Evolutionary conservation across 64 coral and sea anemone genomes (phyloP).

Genomic region (Montipora capricornis): DNA sequence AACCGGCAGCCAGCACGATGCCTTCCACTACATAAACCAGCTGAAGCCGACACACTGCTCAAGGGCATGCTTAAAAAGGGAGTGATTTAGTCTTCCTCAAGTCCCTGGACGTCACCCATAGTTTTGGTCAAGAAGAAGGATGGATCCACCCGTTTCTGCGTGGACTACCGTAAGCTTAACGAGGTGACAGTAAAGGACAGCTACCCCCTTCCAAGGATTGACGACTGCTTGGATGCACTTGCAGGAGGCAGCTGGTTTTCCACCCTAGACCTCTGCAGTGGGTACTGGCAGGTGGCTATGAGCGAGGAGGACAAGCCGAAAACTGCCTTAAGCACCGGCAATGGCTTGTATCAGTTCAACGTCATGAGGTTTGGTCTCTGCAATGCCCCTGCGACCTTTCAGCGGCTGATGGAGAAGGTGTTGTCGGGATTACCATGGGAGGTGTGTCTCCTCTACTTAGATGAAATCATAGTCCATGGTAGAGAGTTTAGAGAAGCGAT

Average conservation of each 20-base stretch:
- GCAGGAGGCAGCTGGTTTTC: conserved; percentile 31
- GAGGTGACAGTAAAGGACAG: conserved; percentile 33
- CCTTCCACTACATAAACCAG: neutral
- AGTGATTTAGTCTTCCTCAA: conserved; percentile 26
- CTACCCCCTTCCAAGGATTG: neutral
- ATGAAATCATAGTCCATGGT: conserved; percentile 58
- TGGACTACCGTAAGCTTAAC: conserved; percentile 44
- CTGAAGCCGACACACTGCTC: neutral
- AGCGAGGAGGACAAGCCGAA: conserved; percentile 15
- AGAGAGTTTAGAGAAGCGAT: conserved; percentile 31
- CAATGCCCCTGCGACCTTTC: conserved; percentile 9
- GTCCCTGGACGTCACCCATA: conserved; percentile 37
- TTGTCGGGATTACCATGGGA: conserved; percentile 33
- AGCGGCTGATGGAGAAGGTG: conserved; percentile 65
- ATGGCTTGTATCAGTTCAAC: conserved; percentile 49
- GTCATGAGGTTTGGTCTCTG: conserved; percentile 59
- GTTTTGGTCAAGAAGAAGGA: conserved; percentile 46
- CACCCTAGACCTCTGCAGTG: conserved; percentile 17
- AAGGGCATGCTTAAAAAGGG: conserved; percentile 6
- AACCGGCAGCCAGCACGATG: neutral
- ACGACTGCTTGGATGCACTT: conserved; percentile 8
- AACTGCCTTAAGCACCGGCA: conserved; percentile 38
- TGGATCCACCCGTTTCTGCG: conserved; percentile 19
- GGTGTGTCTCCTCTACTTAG: conserved; percentile 40
- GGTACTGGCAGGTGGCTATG: conserved; percentile 60